Evolutionary conservation across 2,888 invertebrate genomes (phyloP), one percentile per base, ranked within the genome.

Genomic region (Agapostemon virescens): DNA sequence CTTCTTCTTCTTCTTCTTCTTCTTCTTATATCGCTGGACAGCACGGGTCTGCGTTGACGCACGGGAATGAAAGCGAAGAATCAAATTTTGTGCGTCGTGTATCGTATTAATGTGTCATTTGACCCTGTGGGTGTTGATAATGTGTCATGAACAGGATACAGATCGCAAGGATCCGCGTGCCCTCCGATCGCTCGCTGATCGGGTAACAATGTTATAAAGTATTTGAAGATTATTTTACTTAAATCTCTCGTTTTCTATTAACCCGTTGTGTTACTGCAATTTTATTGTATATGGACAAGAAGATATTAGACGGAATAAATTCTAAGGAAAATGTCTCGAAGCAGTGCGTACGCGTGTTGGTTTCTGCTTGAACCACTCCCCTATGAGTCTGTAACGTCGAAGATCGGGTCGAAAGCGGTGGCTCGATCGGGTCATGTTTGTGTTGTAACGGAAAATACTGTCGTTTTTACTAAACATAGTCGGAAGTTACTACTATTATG

Each of bases 291-390:
- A 30, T 26, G 69, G 58, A 58, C 42, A 42, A 30, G 40, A 36
- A 11, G 70, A 26, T 49, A 45, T 72, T 55, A 55, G 45, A 76
- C n/a, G 42, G 58, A 81, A 82, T 76, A 81, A 81, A 82, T 67
- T n/a, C 26, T n/a, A 69, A 63, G 40, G 49, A 17, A 38, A 68
- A 68, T 11, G 36, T 61, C 36, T 75, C 36, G 38, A 63, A 58
- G 63, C 33, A 17, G 64, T 13, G 17, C 20, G 33, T 15, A 40
- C 23, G 40, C 64, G 13, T 64, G 40, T 23, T 64, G 40, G 13
- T 15, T 64, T 64, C 38, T 15, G 13, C n/a, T 42, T 67, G 45
- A 45, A 30, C 42, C 45, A 58, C 11, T 26, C 55, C 26, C 26
- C 20, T 36, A n/a, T 33, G 61, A 33, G 17, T 63, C 11, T 6